Evolutionary conservation across 2,888 invertebrate species (phyloP), one percentile per base, ranked within the genome.

Genomic region (Rhingia rostrata): DNA sequence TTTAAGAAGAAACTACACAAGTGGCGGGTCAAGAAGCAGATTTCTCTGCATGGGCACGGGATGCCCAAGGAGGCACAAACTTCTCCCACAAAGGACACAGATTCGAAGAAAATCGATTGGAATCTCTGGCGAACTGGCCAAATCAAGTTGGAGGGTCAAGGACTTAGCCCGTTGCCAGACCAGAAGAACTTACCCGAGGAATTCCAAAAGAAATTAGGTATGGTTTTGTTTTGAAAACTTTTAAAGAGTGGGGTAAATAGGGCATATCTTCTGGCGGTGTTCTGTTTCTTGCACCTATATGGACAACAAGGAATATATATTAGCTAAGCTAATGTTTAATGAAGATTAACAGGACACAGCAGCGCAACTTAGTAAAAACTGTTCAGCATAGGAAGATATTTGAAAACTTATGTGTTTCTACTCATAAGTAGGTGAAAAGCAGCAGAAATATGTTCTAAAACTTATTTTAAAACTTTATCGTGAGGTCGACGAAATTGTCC

Each of bases 1-100:
- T 96, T 96, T 89, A 94, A 95, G 61, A 96, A 96, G 90, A 97
- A 97, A 90, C 92, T 97, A 35, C 94, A 95, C 86, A 97, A 97
- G 90, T 97, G 97, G 97, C 95, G 97, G 88, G 94, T 94, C 67
- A 94, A 91, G 87, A 88, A 88, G 61, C 88, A 89, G 77, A 87
- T 75, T 51, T 88, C 88, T 5, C 63, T 88, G n/a, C 86, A 87
- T 45, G 86, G 86, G 3, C 67, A 74, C 45, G 43, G 37, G 6
- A 49, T 72, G 6, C 30, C 84, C 0, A 89, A 88, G 37, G 86
- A 86, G 41, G 88, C 88, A 12, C 89, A 90, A 43, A 86, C 67
- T 47, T 90, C 90, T 7, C 88, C 89, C 12, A 84, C 83, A 6
- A 88, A 88, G 39, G 89, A 89, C 83, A 88, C 88, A 1, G 92